These are phyloP conservation scores for Chymomyza fuscimana DNA, from an alignment of 2,888 invertebrate genomes.

Conservation along the genomic window DNA sequence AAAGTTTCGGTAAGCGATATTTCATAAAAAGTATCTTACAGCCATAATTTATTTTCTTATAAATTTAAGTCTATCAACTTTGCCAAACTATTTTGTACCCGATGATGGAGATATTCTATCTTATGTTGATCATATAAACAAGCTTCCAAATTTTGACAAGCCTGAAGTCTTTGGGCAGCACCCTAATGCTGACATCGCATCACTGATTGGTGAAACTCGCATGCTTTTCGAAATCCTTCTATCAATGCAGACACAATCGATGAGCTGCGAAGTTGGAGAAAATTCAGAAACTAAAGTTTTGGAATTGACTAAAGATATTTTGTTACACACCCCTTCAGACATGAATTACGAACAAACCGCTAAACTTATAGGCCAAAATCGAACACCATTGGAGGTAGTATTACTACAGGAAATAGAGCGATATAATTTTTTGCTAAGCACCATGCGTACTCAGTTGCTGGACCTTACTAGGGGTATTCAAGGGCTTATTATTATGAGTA, in stretches of 20 bases:
- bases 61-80: slow-evolving; percentile 84
- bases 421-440: slow-evolving; percentile 83
- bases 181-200: slow-evolving; percentile 93
- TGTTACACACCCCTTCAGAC: slow-evolving; percentile 85
- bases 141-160: slow-evolving; percentile 88
- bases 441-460: slow-evolving; percentile 82
- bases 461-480: slow-evolving; percentile 90
- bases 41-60: background rate
- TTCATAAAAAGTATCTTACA: background rate
- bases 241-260: slow-evolving; percentile 86
- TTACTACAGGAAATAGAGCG: slow-evolving; percentile 88
- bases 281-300: slow-evolving; percentile 82
- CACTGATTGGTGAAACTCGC: slow-evolving; percentile 89
- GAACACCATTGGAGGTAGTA: slow-evolving; percentile 90
- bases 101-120: slow-evolving; percentile 89
- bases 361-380: slow-evolving; percentile 86
- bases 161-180: slow-evolving; percentile 95
- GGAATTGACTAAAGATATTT: slow-evolving; percentile 86
- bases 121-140: slow-evolving; percentile 89
- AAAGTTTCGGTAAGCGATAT: slow-evolving; percentile 60
- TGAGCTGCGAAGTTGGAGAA: slow-evolving; percentile 80
- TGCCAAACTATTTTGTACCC: slow-evolving; percentile 90
- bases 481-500: slow-evolving; percentile 93
- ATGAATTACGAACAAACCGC: slow-evolving; percentile 89
- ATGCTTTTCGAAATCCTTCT: slow-evolving; percentile 89